phyloP scores from a whole-genome alignment of 2,888 invertebrate species.

The Ametastegia equiseti region DNA sequence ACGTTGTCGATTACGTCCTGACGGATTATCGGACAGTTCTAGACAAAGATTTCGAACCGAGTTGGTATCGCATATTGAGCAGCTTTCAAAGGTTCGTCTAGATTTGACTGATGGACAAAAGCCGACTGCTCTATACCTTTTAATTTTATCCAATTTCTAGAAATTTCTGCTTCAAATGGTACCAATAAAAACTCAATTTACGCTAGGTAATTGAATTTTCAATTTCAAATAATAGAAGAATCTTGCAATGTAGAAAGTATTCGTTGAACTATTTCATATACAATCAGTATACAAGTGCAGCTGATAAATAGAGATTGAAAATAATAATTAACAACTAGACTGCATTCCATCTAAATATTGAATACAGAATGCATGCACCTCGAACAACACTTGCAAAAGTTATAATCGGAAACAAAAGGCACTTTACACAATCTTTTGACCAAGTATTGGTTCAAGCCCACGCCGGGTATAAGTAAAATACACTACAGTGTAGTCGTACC shows the following conservation, averaged over 20 bases:
- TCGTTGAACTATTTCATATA: not conserved
- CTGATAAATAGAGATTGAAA: not conserved
- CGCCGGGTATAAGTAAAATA: too few relatives aligned
- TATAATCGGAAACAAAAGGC: too few relatives aligned
- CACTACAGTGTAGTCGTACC: too few relatives aligned
- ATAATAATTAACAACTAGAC: too few relatives aligned
- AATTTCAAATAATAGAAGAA: not conserved
- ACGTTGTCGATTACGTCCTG: not conserved
- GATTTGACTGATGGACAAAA: not conserved
- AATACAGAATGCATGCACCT: too few relatives aligned
- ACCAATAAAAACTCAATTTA: slow-evolving; percentile 21
- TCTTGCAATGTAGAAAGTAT: not conserved
- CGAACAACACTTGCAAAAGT: too few relatives aligned
- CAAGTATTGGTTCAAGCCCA: too few relatives aligned
- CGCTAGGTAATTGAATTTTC: not conserved
- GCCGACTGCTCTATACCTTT: too few relatives aligned
- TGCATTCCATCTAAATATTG: too few relatives aligned
- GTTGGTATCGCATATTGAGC: not conserved
- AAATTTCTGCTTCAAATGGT: not conserved
- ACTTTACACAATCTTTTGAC: too few relatives aligned
- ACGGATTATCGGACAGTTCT: not conserved
- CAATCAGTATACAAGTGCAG: not conserved
- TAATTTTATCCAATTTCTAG: not conserved
- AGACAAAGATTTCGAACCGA: not conserved
- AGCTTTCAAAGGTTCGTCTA: not conserved